A percentile compares a stretch with the other conserved stretches of the same genome.
phyloP scores from a whole-genome alignment of 2,888 invertebrate species.

The Notocelia uddmanniana region DNA sequence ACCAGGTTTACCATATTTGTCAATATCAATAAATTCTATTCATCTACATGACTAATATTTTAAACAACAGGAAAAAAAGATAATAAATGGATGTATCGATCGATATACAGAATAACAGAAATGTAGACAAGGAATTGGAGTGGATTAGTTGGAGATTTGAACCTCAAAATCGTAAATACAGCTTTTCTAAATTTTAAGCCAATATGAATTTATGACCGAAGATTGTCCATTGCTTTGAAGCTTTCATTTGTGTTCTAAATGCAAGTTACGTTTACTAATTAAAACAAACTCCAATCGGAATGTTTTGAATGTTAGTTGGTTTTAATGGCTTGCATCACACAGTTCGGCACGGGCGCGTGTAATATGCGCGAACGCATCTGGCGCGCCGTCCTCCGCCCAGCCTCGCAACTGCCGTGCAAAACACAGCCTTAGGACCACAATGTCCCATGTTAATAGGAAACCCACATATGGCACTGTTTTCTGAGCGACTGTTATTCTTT shows the following conservation, averaged over 20 bases:
- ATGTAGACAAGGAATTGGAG: no score
- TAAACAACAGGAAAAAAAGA: not conserved
- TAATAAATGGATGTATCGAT: not conserved
- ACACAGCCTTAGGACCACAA: not conserved
- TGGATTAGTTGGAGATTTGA: no score
- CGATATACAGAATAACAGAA: no score
- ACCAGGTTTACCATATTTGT: no score
- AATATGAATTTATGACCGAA: not conserved
- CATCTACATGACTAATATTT: not conserved
- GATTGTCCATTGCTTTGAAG: not conserved
- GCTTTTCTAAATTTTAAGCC: no score
- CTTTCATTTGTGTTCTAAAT: not conserved
- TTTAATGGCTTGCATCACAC: conserved; percentile 44
- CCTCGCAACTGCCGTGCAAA: conserved; percentile 61
- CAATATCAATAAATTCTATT: not conserved
- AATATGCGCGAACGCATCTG: conserved; percentile 70
- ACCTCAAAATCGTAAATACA: not conserved
- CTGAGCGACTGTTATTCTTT: conserved; percentile 54
- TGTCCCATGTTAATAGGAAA: not conserved
- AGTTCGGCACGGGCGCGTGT: conserved; percentile 49
- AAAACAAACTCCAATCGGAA: conserved; percentile 5
- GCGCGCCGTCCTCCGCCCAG: conserved; percentile 72
- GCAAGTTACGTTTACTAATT: not conserved
- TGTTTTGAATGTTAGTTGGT: conserved; percentile 15
- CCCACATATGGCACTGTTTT: conserved; percentile 2